phyloP scores from a whole-genome alignment of 92 coral and sea anemone genomes.

The Umimayanthus chanpuru region DNA sequence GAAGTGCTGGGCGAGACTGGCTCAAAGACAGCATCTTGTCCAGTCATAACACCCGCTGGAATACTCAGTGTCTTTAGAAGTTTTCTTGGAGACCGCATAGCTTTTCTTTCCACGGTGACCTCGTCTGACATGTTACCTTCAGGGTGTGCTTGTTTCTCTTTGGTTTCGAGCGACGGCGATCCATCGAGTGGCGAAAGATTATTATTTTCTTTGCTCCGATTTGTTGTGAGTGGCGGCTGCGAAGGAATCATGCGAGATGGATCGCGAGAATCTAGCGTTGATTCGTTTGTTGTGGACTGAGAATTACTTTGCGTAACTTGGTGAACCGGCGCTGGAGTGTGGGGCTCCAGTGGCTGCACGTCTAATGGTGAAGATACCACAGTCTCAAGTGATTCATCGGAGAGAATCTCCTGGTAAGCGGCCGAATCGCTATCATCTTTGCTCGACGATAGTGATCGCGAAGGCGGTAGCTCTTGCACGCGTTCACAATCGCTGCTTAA shows the following conservation, averaged over 20 bases:
- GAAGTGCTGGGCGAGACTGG: not conserved
- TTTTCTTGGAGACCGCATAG: not conserved
- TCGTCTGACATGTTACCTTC: not conserved
- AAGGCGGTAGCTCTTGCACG: not conserved
- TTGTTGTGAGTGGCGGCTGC: not conserved
- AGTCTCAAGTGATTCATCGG: not conserved
- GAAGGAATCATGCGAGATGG: too few relatives aligned
- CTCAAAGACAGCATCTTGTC: not conserved
- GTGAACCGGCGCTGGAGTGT: not conserved
- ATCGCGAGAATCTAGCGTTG: not conserved
- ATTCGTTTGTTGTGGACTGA: not conserved
- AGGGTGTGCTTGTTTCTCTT: not conserved
- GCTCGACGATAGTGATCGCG: not conserved
- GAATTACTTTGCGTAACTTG: not conserved
- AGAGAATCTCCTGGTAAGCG: not conserved
- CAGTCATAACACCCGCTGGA: not conserved
- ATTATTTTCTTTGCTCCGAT: not conserved
- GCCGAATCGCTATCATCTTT: not conserved
- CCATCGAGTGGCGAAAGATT: not conserved
- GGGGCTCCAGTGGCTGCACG: not conserved
- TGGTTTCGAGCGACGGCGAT: not conserved
- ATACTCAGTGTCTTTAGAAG: conserved; percentile 14
- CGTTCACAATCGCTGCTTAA: not conserved
- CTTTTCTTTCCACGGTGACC: not conserved
- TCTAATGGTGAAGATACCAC: not conserved